Evolutionary conservation across 2,888 invertebrate genomes (phyloP).

Genomic region (Synergus laeviventris): DNA sequence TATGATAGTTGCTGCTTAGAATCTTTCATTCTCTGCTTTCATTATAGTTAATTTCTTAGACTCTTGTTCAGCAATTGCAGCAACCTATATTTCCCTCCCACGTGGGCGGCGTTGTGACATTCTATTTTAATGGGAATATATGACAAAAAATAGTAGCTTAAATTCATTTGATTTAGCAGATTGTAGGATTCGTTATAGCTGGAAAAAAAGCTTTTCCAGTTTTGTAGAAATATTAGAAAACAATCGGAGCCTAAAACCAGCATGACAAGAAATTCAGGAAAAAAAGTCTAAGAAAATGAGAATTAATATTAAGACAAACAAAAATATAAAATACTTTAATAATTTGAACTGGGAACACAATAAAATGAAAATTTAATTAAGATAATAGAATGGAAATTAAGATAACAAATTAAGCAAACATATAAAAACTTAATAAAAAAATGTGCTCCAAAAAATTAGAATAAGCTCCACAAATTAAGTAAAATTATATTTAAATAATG

Average conservation of each 20-base stretch:
- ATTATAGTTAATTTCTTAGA: slow-evolving; percentile 13
- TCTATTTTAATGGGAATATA: slow-evolving; percentile 23
- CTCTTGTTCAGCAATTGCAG: slow-evolving; percentile 22
- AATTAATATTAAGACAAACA: not conserved
- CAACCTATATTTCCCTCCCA: slow-evolving; percentile 33
- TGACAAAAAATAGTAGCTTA: slow-evolving; percentile 11
- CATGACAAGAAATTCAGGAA: too few relatives aligned
- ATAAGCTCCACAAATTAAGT: not conserved
- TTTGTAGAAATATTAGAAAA: not conserved
- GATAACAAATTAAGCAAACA: not conserved
- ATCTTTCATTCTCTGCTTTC: too few relatives aligned
- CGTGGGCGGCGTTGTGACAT: slow-evolving; percentile 36
- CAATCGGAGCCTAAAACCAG: not conserved
- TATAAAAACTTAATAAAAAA: not conserved
- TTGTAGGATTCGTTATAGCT: not conserved
- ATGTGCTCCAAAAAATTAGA: not conserved
- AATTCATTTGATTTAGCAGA: not conserved
- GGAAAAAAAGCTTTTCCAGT: too few relatives aligned
- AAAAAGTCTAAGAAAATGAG: not conserved
- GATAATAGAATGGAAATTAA: not conserved
- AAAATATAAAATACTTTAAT: not conserved
- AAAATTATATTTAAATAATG: too few relatives aligned
- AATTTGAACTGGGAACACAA: too few relatives aligned
- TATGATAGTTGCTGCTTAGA: not conserved
- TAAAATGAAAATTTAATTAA: not conserved